phyloP scores from a whole-genome alignment of 2,113 vertebrate genomes.

The Nyctibius bracteatus region DNA sequence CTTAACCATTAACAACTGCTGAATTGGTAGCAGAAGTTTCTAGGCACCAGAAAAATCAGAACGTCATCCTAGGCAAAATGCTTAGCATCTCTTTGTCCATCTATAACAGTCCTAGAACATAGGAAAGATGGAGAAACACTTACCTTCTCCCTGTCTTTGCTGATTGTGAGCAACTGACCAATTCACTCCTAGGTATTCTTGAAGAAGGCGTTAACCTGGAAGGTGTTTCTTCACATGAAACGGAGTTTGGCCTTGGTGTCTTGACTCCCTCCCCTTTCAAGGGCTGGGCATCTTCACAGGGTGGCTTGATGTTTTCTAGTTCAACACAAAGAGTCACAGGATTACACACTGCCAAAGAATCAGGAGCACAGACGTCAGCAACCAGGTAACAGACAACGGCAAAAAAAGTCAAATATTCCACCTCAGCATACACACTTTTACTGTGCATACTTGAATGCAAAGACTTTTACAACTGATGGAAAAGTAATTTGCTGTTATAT shows the following conservation, averaged over 20 bases:
- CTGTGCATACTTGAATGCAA: not conserved
- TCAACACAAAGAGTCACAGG: not conserved
- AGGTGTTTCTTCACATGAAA: slow-evolving; percentile 4
- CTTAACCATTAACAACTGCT: not conserved
- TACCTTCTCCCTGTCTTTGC: slow-evolving; percentile 14
- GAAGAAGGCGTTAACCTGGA: not conserved
- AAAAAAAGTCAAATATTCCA: not conserved
- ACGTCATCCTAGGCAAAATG: not conserved
- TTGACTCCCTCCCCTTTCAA: not conserved
- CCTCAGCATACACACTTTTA: not conserved
- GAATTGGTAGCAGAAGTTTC: not conserved
- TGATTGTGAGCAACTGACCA: not conserved
- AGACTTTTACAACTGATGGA: not conserved
- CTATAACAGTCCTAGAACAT: not conserved
- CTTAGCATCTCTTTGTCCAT: not conserved
- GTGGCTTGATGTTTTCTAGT: slow-evolving; percentile 15
- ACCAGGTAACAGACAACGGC: not conserved
- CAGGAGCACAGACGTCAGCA: not conserved
- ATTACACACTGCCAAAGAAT: not conserved
- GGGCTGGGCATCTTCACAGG: not conserved
- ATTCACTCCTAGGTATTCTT: not conserved
- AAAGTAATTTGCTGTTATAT: not conserved
- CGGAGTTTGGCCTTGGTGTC: not conserved
- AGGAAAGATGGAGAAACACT: not conserved
- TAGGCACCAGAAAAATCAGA: not conserved